Percentiles rank a stretch among this genome's conserved stretches.
Evolutionary conservation across 2,888 invertebrate genomes (phyloP).

Genomic region (Acheta domesticus): DNA sequence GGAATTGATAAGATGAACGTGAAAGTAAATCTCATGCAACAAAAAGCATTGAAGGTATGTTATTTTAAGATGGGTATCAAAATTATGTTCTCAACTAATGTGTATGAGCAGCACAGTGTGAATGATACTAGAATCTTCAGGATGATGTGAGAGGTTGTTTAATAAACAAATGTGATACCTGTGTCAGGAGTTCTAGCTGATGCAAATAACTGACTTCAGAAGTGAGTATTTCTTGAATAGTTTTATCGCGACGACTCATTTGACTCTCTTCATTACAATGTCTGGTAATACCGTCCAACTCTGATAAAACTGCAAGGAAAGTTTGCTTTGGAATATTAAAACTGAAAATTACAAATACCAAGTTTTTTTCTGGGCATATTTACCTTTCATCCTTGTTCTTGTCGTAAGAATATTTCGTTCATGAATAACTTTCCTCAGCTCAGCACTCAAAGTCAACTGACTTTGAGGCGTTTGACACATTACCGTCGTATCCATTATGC

Average conservation of each 20-base stretch:
- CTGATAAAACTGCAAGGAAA: conserved; percentile 52
- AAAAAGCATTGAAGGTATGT: too few species aligned
- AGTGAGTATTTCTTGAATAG: conserved; percentile 64
- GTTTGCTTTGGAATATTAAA: too few species aligned
- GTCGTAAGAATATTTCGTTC: conserved; percentile 61
- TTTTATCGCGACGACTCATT: conserved; percentile 49
- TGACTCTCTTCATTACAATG: conserved; percentile 43
- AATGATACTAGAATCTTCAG: too few species aligned
- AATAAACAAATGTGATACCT: conserved; percentile 44
- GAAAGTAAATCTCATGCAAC: too few species aligned
- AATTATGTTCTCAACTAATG: too few species aligned
- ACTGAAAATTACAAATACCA: neutral
- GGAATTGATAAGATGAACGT: too few species aligned
- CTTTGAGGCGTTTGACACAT: conserved; percentile 33
- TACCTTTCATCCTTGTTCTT: conserved; percentile 56
- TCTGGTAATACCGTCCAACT: conserved; percentile 51
- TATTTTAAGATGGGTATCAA: too few species aligned
- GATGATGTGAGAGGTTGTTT: too few species aligned
- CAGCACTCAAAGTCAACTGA: conserved; percentile 51
- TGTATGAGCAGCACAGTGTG: too few species aligned
- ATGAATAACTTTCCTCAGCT: conserved; percentile 58
- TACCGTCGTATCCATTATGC: neutral
- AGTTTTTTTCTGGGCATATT: neutral
- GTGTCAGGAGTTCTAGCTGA: conserved; percentile 63
- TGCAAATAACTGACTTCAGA: conserved; percentile 67